Base-by-base conservation (phyloP, 2,113 vertebrate species). In the Osmerus eperlanus region DNA sequence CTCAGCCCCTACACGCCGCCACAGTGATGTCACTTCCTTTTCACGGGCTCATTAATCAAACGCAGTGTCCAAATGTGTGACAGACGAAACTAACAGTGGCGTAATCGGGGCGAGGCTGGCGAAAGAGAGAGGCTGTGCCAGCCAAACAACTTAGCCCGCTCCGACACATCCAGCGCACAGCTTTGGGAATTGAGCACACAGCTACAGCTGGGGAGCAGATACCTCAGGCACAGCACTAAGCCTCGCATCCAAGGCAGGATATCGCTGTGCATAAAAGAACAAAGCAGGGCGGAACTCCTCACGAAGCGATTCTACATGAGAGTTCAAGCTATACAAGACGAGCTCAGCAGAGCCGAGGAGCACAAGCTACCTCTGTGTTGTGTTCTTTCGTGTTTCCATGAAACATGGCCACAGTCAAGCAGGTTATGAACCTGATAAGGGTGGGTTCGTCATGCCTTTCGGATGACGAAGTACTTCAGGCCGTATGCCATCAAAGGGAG, bases 31-130 rank as follows among this genome's bases (percentile, higher is more conserved):
- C 80, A 83, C 82, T 65, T 78, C 72, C 74, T 67, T 1, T 16
- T 18, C 64, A 67, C 76, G 62, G 62, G 72, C 68, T 69, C 84
- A 85, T 87, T 86, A 81, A 84, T 89, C 86, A 86, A 82, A 85
- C 55, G 32, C 55, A 23, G 78, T 62, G 71, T 84, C 78, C 73
- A 80, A 66, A 67, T 74, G 60, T 71, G 81, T 84, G 83, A 85
- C 77, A 84, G 79, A 80, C 55, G 62, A 79, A 83, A 80, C 79
- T 86, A 83, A 77, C 64, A 82, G 74, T 78, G 69, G 65, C 52
- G 67, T 63, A 77, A 78, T 79, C 29, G 56, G 69, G 67, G 70
- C 9, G 0, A 72, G 65, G 66, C 68, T 79, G 71, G 72, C 41
- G 84, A 71, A 67, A 54, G 9, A 47, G 9, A 47, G 41, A 47